Base-by-base conservation (phyloP, 2,888 invertebrate genomes). In the Seira sanloemensis region DNA sequence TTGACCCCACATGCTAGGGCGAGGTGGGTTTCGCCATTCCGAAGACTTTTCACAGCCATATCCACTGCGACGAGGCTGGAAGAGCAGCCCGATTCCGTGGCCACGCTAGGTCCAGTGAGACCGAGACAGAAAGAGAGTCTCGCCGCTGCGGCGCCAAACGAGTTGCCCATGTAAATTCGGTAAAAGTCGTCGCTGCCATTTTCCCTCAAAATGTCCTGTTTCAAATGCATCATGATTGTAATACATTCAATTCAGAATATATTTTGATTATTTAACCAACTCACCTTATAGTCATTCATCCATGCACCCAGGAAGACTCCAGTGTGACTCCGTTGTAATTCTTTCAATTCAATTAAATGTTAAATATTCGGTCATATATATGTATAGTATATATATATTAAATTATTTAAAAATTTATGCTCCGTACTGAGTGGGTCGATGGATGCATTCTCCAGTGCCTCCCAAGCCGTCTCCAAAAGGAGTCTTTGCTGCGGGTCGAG, bases 401-500 rank as follows among this genome's bases (percentile, higher is more conserved):
- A n/a, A n/a, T n/a, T n/a, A n/a, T n/a, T n/a, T n/a, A n/a, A n/a
- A n/a, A n/a, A n/a, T n/a, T n/a, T n/a, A n/a, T n/a, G n/a, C n/a
- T n/a, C n/a, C n/a, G n/a, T n/a, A 16, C 23, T 19, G 1, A 46
- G 16, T 5, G 84, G 58, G 26, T 77, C 68, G 2, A 83, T 68
- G 27, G 67, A 68, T 2, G 81, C 81, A 62, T 81, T 69, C 25
- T 81, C 81, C 18, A 81, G 46, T 18, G 96, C 95, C 92, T 98
- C 98, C 91, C 97, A 95, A 16, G 97, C 96, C 50, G 95, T 91
- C 92, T 98, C 99, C 72, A 99, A 93, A 88, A 98, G 92, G 91
- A 98, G 93, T 87, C 98, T 93, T 88, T 98, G 93, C 91, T 97
- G 96, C 5, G 97, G 97, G 91, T 98, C 97, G 95, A 98, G 97